These are phyloP conservation scores for Wiebesia pumilae DNA, from an alignment of 1,140 invertebrate species.

Conservation along the genomic window DNA sequence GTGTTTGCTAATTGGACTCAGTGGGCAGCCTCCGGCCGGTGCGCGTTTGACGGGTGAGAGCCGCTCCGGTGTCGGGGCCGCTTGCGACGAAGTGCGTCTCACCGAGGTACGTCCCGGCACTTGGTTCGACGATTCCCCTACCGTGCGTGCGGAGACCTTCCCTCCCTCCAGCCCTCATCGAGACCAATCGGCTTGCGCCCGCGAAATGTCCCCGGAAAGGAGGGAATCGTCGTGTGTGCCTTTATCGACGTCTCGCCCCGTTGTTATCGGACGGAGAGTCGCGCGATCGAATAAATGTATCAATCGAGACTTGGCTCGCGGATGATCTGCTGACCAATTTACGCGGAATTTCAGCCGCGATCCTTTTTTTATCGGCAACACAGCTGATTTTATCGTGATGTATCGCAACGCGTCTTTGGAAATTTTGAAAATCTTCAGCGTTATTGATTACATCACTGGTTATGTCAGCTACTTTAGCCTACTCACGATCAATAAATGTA, in stretches of 20 bases:
- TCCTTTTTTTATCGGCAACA: too few species aligned
- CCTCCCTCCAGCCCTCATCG: not conserved
- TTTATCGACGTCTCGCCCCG: not conserved
- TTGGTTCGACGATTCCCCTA: slow-evolving; percentile 66
- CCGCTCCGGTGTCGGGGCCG: slow-evolving; percentile 43
- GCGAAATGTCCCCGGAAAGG: not conserved
- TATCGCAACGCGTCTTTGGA: not conserved
- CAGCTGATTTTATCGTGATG: too few species aligned
- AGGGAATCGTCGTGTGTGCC: not conserved
- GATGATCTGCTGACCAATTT: too few species aligned
- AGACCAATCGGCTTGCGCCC: slow-evolving; percentile 17
- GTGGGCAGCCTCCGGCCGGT: not conserved
- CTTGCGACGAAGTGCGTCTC: slow-evolving; percentile 60
- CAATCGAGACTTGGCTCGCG: too few species aligned
- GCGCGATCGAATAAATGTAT: too few species aligned
- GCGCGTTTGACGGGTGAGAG: not conserved
- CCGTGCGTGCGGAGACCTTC: slow-evolving; percentile 40
- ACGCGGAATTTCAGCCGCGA: too few species aligned
- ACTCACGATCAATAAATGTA: slow-evolving; percentile 10
- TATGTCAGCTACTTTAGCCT: not conserved
- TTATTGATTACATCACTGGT: not conserved
- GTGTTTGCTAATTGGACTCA: not conserved
- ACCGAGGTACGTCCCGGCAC: slow-evolving; percentile 59
- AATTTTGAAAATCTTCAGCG: not conserved
- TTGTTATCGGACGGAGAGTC: too few species aligned